Percentiles rank a stretch among this genome's conserved stretches.
phyloP scores from a whole-genome alignment of 2,113 vertebrate species.

The Phalacrocorax brasilianus region DNA sequence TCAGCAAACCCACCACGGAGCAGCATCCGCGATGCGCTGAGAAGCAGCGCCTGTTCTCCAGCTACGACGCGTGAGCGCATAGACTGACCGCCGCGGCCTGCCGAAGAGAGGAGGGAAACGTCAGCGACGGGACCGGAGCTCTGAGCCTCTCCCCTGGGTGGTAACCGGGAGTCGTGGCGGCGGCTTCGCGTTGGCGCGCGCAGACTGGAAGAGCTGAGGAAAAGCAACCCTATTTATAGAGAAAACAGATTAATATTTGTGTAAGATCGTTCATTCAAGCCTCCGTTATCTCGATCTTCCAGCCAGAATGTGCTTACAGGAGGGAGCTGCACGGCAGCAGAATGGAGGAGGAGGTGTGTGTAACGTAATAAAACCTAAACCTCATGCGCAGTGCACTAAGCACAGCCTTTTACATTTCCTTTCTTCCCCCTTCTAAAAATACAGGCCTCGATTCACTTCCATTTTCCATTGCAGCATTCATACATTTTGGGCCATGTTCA shows the following conservation, averaged over 20 bases:
- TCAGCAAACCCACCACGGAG: accelerated
- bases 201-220: background rate
- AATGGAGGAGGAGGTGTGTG: slow-evolving; percentile 19
- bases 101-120: background rate
- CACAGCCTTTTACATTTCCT: background rate
- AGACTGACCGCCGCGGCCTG: background rate
- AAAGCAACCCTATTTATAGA: background rate
- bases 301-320: slow-evolving; percentile 5
- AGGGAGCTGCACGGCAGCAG: background rate
- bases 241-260: background rate
- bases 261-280: background rate
- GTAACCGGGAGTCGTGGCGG: background rate
- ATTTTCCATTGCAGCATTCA: background rate
- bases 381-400: background rate
- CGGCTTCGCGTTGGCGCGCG: accelerated
- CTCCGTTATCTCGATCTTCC: background rate
- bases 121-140: background rate
- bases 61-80: background rate
- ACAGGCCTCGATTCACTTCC: background rate
- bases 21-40: background rate
- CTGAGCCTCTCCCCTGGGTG: background rate
- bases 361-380: background rate
- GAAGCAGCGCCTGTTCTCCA: background rate
- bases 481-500: background rate
- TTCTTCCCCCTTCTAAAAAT: background rate